Conservation (phyloP, 2,113 vertebrate genomes). For the Myodes glareolus region DNA sequence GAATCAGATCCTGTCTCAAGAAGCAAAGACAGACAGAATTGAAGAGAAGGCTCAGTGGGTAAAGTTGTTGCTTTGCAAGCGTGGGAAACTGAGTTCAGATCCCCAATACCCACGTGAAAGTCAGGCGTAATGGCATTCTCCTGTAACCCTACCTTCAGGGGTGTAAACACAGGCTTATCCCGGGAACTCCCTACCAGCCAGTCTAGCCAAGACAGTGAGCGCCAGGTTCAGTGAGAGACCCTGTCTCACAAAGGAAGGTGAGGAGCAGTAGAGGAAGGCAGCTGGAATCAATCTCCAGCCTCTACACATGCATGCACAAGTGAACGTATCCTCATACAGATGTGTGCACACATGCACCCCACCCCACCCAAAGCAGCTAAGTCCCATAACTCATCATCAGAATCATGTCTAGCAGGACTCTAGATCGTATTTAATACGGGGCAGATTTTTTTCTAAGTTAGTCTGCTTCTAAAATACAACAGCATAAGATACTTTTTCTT, state of each 20-base stretch:
- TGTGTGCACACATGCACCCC: not conserved
- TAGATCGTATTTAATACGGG: not conserved
- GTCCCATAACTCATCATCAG: not conserved
- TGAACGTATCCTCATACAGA: not conserved
- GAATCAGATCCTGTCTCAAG: not conserved
- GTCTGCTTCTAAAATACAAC: not conserved
- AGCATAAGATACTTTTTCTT: not conserved
- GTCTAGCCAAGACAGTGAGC: not conserved
- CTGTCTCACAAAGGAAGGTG: not conserved
- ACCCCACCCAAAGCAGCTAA: not conserved
- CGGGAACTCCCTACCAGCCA: not conserved
- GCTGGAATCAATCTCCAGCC: not conserved
- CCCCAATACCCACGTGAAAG: not conserved
- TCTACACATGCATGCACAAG: not conserved
- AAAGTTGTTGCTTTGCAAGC: not conserved
- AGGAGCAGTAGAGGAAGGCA: not conserved
- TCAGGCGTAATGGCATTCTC: not conserved
- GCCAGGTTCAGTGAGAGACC: no score
- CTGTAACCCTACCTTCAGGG: no score
- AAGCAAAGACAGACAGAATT: not conserved
- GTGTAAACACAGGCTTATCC: not conserved
- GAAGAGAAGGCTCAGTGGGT: not conserved
- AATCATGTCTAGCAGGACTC: not conserved
- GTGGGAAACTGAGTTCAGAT: not conserved
- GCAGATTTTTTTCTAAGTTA: not conserved